Percentiles rank a stretch among this genome's conserved stretches.
phyloP scores from a whole-genome alignment of 2,888 invertebrate species.

The Melanargia galathea region DNA sequence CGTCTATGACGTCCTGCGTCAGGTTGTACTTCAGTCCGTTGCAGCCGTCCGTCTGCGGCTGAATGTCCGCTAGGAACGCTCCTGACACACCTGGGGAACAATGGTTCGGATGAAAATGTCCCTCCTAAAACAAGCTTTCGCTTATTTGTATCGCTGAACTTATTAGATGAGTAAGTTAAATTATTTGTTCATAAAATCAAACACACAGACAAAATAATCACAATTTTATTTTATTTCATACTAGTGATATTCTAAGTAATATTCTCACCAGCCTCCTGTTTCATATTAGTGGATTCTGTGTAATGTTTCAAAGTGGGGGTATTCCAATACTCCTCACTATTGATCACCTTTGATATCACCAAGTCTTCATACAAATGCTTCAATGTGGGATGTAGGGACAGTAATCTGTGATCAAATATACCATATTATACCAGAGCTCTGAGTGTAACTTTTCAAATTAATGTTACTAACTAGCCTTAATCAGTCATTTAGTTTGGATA shows the following conservation, averaged over 20 bases:
- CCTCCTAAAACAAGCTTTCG: too few relatives aligned
- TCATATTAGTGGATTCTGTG: conserved; percentile 87
- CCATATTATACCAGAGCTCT: too few relatives aligned
- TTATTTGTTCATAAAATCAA: too few relatives aligned
- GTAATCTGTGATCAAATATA: conserved; percentile 81
- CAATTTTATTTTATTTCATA: too few relatives aligned
- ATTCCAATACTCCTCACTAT: conserved; percentile 99
- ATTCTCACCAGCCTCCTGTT: conserved; percentile 90
- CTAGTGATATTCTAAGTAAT: conserved; percentile 20
- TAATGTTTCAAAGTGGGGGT: conserved; percentile 91
- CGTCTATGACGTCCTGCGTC: conserved; percentile 97
- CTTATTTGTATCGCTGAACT: too few relatives aligned
- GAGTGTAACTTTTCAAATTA: too few relatives aligned
- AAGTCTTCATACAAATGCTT: conserved; percentile 98
- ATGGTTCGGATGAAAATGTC: too few relatives aligned
- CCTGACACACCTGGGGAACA: conserved; percentile 84
- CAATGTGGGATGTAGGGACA: conserved; percentile 94
- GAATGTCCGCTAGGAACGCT: conserved; percentile 94
- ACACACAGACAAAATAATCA: too few relatives aligned
- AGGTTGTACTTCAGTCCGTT: conserved; percentile 98
- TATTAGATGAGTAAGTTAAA: too few relatives aligned
- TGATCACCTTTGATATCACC: conserved; percentile 97
- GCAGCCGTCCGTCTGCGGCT: conserved; percentile 97
- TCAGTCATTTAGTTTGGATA: too few relatives aligned
- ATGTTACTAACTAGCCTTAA: too few relatives aligned